Percentiles rank a stretch among this genome's conserved stretches.
phyloP scores from a whole-genome alignment of 2,113 vertebrate species.

The Gavialis gangeticus region DNA sequence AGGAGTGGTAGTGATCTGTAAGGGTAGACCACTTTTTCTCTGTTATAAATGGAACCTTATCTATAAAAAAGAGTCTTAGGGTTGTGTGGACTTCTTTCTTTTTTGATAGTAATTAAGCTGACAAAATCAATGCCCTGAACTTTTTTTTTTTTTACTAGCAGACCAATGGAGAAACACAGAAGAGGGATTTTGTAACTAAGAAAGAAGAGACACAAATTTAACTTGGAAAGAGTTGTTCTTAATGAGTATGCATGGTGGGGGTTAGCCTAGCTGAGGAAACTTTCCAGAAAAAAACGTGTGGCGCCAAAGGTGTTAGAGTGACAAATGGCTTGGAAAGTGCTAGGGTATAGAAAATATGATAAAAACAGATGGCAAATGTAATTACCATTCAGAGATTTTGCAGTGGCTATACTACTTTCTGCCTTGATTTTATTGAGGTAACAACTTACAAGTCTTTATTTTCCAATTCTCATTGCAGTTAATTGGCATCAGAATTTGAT shows the following conservation, averaged over 20 bases:
- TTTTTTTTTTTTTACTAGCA: neutral
- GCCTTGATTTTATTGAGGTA: slow-evolving; percentile 42
- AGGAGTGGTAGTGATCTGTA: neutral
- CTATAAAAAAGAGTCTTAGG: neutral
- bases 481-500: slow-evolving; percentile 40
- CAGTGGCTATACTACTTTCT: slow-evolving; percentile 21
- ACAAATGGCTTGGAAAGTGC: slow-evolving; percentile 40
- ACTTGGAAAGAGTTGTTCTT: neutral
- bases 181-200: neutral
- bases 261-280: neutral
- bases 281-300: slow-evolving; percentile 10
- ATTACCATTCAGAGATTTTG: slow-evolving; percentile 38
- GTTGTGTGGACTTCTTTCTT: neutral
- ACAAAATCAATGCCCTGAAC: rapidly evolving
- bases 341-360: slow-evolving; percentile 28
- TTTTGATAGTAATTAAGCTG: neutral
- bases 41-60: neutral
- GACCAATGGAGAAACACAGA: neutral
- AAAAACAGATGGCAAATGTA: slow-evolving; percentile 57
- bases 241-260: neutral
- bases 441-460: slow-evolving; percentile 32
- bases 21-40: neutral
- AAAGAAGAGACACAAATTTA: neutral
- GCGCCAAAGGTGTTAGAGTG: slow-evolving; percentile 22
- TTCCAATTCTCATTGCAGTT: slow-evolving; percentile 49